Evolutionary conservation across 2,113 vertebrate species (phyloP), one percentile per base, ranked within the genome.

Genomic region (Notarius quadriscutis): DNA sequence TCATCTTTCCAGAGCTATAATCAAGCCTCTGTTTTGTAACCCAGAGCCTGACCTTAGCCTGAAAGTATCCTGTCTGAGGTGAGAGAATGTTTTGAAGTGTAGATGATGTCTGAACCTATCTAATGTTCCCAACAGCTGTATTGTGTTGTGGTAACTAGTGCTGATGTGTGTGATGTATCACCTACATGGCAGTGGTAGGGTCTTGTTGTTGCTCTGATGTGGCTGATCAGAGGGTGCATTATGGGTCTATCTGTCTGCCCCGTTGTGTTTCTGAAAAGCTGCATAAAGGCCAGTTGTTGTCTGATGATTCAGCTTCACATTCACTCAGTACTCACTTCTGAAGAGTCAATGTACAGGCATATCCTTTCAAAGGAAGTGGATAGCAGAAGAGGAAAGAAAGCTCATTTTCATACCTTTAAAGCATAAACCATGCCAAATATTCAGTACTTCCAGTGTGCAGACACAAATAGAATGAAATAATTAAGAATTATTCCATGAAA

Each of bases 151-250:
- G 67, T 60, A 60, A 78, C 71, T 85, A 75, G 63, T 71, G 50
- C 53, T 51, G 60, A 51, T 71, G 57, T 79, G 75, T 53, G 86
- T 82, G 74, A 85, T 72, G 27, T 85, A 34, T 62, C 20, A 60
- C 63, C 78, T 86, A 78, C 60, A 62, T 74, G 65, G 15, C 57
- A 30, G 81, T 22, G 88, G 55, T 74, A 67, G 51, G 15, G 83
- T 27, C 72, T 75, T 71, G 41, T 57, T n/a, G 55, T 65, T 48
- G 62, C 80, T 74, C 78, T 83, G 85, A 84, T 77, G 58, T 84
- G 60, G 12, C 60, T 77, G 77, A 86, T 90, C 80, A 86, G 55
- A 71, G 57, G 69, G 34, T 86, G 79, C 51, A 82, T 88, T 90
- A 88, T 57, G 84, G 60, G 67, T 62, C 83, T 84, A 30, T 84